A percentile compares a stretch with the other conserved stretches of the same genome.
Conservation (phyloP, 2,888 invertebrate species). For the Drosophila antonietae region DNA sequence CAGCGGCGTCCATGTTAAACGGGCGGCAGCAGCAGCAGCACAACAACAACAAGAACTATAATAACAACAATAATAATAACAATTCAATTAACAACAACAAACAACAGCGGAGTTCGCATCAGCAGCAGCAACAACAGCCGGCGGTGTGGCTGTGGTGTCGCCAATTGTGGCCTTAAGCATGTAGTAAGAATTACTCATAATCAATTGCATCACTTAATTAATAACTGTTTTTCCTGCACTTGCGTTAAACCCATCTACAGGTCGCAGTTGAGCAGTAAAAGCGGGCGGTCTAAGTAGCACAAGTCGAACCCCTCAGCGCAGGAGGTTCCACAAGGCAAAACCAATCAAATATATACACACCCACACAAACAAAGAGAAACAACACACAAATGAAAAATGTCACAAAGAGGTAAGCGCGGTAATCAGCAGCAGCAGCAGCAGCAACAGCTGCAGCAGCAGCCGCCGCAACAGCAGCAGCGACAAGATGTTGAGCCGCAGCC, state of each 20-base stretch:
- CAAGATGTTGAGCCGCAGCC: conserved; percentile 85
- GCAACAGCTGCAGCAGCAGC: conserved; percentile 84
- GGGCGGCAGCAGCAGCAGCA: conserved; percentile 68
- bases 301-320: conserved; percentile 38
- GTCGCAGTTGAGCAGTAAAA: conserved; percentile 52
- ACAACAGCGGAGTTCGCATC: conserved; percentile 30
- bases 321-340: conserved; percentile 49
- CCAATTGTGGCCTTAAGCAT: conserved; percentile 82
- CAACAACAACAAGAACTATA: conserved; percentile 45
- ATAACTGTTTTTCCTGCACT: conserved; percentile 5
- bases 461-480: conserved; percentile 86
- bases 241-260: conserved; percentile 22
- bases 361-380: conserved; percentile 53
- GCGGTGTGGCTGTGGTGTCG: conserved; percentile 75
- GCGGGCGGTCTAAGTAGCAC: conserved; percentile 65
- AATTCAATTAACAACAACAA: conserved; percentile 33
- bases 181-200: conserved; percentile 68
- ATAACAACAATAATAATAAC: conserved; percentile 35
- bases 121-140: conserved; percentile 61
- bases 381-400: conserved; percentile 86
- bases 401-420: conserved; percentile 91
- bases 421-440: conserved; percentile 87
- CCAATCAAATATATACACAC: conserved; percentile 46
- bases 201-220: conserved; percentile 25
- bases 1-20: conserved; percentile 76